A percentile compares a stretch with the other conserved stretches of the same genome.
phyloP scores from a whole-genome alignment of 2,797 vertebrate genomes.

The Chloroceryle inda region DNA sequence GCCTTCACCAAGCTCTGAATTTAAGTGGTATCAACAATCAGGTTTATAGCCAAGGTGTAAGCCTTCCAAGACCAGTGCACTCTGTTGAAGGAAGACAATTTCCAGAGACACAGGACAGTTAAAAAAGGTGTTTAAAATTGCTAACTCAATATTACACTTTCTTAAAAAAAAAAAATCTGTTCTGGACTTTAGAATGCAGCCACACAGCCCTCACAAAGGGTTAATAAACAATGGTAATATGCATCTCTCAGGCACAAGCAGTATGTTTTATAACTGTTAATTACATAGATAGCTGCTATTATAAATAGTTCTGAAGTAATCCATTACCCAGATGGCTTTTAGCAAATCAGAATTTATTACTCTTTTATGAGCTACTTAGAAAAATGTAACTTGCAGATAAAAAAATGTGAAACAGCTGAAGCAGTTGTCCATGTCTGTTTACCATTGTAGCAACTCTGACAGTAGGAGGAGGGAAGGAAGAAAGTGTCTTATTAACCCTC shows the following conservation, averaged over 20 bases:
- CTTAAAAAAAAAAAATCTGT: neutral
- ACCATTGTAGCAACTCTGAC: neutral
- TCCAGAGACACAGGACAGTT: neutral
- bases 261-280: constrained; percentile 47
- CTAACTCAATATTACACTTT: neutral
- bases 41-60: neutral
- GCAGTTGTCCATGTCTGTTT: constrained; percentile 32
- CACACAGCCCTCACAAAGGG: neutral
- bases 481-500: neutral
- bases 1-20: neutral
- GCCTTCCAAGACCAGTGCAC: neutral
- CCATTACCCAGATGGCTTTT: constrained; percentile 53
- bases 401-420: constrained; percentile 24
- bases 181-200: neutral
- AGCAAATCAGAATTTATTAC: constrained; percentile 64
- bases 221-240: constrained; percentile 17
- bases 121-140: neutral
- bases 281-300: constrained; percentile 43
- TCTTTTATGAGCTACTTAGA: constrained; percentile 45
- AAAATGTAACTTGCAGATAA: constrained; percentile 48
- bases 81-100: neutral
- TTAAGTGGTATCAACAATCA: neutral
- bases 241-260: neutral
- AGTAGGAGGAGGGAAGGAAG: neutral
- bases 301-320: constrained; percentile 60